phyloP scores from a whole-genome alignment of 2,797 vertebrate genomes.

The Cottoperca gobio region DNA sequence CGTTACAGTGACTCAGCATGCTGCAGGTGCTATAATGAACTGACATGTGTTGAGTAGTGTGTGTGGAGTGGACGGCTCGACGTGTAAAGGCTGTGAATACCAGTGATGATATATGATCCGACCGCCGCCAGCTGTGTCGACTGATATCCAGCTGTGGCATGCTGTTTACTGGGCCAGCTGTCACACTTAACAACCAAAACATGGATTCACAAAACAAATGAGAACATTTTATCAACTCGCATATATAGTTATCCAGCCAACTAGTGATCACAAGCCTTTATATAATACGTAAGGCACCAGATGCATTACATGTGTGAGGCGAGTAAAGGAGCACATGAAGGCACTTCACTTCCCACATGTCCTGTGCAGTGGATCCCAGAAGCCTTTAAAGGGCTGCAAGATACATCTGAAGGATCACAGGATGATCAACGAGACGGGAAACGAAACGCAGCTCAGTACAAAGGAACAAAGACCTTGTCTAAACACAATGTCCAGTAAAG shows the following conservation, averaged over 20 bases:
- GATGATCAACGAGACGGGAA: neutral
- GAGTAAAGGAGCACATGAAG: neutral
- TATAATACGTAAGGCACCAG: neutral
- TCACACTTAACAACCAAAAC: constrained; percentile 17
- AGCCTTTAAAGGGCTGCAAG: neutral
- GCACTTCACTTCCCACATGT: neutral
- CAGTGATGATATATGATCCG: constrained; percentile 39
- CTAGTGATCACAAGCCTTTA: neutral
- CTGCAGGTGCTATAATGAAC: neutral
- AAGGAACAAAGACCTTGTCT: constrained; percentile 62
- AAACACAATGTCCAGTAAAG: constrained; percentile 71
- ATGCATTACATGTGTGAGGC: neutral
- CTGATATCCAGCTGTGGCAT: constrained; percentile 45
- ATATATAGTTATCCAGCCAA: neutral
- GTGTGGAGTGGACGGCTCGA: neutral
- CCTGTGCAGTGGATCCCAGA: neutral
- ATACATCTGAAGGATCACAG: neutral
- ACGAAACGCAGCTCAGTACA: constrained; percentile 49
- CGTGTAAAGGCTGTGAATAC: constrained; percentile 11
- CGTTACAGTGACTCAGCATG: neutral
- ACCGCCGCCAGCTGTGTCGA: constrained; percentile 40
- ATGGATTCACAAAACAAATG: neutral
- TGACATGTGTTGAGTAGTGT: constrained; percentile 1
- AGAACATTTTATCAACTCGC: neutral
- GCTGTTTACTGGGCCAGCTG: constrained; percentile 31